Evolutionary conservation across 2,113 vertebrate genomes (phyloP).

Genomic region (Gila orcuttii): DNA sequence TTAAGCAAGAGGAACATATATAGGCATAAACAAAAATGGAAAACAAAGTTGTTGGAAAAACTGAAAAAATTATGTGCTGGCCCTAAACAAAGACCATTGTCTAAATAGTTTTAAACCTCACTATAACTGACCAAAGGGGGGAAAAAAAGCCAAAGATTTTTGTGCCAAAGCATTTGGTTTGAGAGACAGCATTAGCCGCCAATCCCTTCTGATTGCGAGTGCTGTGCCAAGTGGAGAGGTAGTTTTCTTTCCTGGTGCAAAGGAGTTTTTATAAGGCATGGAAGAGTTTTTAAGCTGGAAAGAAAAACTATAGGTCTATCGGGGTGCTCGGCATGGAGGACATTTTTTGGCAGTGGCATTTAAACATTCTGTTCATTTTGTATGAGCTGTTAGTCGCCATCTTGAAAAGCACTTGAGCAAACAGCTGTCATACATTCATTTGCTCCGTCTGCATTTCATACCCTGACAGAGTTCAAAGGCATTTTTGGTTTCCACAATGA

Average conservation of each 20-base stretch:
- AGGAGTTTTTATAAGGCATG: slow-evolving; percentile 32
- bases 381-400: neutral
- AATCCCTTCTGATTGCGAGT: neutral
- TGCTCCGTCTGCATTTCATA: neutral
- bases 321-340: neutral
- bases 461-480: slow-evolving; percentile 6
- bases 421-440: slow-evolving; percentile 28
- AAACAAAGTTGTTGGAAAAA: neutral
- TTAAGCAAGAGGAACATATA: neutral
- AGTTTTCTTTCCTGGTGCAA: slow-evolving; percentile 31
- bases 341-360: neutral
- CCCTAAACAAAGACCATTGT: slow-evolving; percentile 45
- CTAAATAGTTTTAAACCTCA: neutral
- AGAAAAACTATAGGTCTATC: slow-evolving; percentile 3
- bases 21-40: neutral
- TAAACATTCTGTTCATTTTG: slow-evolving; percentile 1
- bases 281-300: slow-evolving; percentile 17
- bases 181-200: neutral
- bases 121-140: neutral
- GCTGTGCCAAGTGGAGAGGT: slow-evolving; percentile 14
- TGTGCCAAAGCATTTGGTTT: slow-evolving; percentile 5
- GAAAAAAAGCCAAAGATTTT: neutral
- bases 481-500: slow-evolving; percentile 36
- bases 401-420: slow-evolving; percentile 30
- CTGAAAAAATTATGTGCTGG: slow-evolving; percentile 29